phyloP scores from a whole-genome alignment of 2,888 invertebrate species.

The Hirtodrosophila trivittata region DNA sequence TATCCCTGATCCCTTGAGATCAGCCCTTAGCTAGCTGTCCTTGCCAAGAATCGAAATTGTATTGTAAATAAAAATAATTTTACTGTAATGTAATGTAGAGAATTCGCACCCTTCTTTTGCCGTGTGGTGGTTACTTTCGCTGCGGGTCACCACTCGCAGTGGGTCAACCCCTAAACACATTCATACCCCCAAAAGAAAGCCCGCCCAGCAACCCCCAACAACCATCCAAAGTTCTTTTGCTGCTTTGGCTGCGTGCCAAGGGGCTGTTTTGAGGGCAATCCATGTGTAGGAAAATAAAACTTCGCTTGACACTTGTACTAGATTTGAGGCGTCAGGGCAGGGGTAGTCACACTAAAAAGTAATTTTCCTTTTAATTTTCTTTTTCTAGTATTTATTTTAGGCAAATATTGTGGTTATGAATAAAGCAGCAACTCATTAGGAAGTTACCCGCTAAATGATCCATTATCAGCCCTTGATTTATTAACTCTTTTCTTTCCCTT shows the following conservation, averaged over 20 bases:
- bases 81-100: neutral
- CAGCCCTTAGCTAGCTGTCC: neutral
- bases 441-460: too few species aligned
- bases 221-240: neutral
- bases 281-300: constrained; percentile 46
- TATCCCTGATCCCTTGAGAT: too few species aligned
- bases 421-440: too few species aligned
- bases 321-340: constrained; percentile 30
- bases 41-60: constrained; percentile 18
- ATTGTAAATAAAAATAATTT: constrained; percentile 19
- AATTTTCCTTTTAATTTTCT: too few species aligned
- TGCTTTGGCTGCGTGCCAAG: constrained; percentile 68
- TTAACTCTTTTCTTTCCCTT: too few species aligned
- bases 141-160: constrained; percentile 24
- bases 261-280: constrained; percentile 49
- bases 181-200: constrained; percentile 13
- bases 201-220: constrained; percentile 1
- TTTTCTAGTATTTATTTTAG: too few species aligned
- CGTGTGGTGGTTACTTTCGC: constrained; percentile 19
- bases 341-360: constrained; percentile 10
- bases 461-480: too few species aligned
- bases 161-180: too few species aligned
- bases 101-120: neutral
- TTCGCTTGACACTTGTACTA: constrained; percentile 57
- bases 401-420: too few species aligned